Percentiles rank a stretch among this genome's conserved stretches.
These are phyloP conservation scores for Suricata suricatta DNA, from an alignment of 2,113 vertebrate species.

Conservation along the genomic window DNA sequence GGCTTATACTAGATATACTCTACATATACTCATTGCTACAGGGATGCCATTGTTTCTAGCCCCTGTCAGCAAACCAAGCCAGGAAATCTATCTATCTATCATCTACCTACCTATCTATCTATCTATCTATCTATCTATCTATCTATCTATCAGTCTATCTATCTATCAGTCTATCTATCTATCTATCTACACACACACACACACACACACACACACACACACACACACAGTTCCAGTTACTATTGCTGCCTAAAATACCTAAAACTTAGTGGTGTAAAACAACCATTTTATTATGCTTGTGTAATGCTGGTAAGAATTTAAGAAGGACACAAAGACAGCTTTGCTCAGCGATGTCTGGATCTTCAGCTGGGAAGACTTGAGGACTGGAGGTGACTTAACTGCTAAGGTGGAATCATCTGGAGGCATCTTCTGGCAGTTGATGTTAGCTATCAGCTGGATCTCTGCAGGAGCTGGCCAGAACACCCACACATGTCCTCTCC, in stretches of 20 bases:
- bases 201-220: neutral
- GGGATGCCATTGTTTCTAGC: neutral
- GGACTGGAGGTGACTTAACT: neutral
- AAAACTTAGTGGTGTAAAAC: neutral
- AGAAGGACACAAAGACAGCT: neutral
- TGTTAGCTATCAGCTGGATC: neutral
- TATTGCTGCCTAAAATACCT: neutral
- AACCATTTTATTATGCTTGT: neutral
- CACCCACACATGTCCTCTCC: neutral
- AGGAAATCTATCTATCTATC: neutral
- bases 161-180: no score
- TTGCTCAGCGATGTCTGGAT: neutral
- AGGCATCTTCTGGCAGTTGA: neutral
- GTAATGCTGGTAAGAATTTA: neutral
- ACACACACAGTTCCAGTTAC: neutral
- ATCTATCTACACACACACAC: neutral
- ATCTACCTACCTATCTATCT: no score
- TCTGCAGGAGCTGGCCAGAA: neutral
- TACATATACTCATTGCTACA: neutral
- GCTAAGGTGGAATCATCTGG: neutral
- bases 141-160: neutral
- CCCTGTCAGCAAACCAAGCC: neutral
- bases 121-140: neutral
- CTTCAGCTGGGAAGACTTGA: neutral
- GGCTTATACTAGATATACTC: neutral